These are phyloP conservation scores for Masticophis lateralis DNA, from an alignment of 2,797 vertebrate genomes.

Conservation along the genomic window DNA sequence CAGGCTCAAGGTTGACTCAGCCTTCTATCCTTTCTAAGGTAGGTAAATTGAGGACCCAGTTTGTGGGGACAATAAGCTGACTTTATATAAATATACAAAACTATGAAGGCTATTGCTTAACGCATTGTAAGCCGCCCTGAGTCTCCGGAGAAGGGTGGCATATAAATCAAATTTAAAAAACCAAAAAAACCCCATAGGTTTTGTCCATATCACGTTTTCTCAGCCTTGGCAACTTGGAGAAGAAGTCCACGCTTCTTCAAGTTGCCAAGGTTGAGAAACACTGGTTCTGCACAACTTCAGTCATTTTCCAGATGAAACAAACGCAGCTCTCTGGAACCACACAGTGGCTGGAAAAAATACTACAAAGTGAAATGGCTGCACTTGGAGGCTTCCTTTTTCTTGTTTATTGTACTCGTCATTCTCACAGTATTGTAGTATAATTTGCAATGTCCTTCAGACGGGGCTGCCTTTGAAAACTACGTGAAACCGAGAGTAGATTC, in stretches of 20 bases:
- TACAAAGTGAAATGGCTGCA: not conserved
- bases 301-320: not conserved
- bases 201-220: not conserved
- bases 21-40: too few species aligned
- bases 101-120: too few species aligned
- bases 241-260: not conserved
- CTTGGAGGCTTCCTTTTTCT: not conserved
- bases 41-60: too few species aligned
- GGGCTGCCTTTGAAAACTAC: not conserved
- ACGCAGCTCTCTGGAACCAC: conserved; percentile 2
- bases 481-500: too few species aligned
- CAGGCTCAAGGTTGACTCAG: too few species aligned
- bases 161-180: too few species aligned
- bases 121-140: too few species aligned
- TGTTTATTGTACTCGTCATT: too few species aligned
- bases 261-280: not conserved
- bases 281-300: not conserved
- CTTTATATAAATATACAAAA: too few species aligned
- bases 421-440: not conserved
- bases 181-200: not conserved
- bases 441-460: not conserved
- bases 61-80: too few species aligned
- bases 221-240: not conserved
- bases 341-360: conserved; percentile 14
- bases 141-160: too few species aligned